These are phyloP conservation scores for Tiliqua scincoides DNA, from an alignment of 2,113 vertebrate species.

Conservation along the genomic window DNA sequence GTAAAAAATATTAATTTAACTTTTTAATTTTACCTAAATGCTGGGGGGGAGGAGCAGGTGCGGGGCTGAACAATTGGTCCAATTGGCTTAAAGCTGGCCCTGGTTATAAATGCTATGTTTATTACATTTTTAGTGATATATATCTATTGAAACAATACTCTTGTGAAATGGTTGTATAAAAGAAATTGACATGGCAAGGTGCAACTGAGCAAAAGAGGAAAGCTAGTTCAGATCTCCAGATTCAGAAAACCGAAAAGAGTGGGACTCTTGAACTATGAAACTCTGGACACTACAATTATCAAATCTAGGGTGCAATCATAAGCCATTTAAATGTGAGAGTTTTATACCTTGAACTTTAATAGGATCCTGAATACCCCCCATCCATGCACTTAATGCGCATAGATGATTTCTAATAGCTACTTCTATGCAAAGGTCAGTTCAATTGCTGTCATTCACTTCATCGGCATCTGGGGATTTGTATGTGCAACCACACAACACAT, in stretches of 20 bases:
- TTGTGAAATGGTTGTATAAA: not conserved
- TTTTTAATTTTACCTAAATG: too few species aligned
- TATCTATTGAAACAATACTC: too few species aligned
- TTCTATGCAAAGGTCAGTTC: not conserved
- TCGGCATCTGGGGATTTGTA: not conserved
- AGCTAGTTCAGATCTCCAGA: not conserved
- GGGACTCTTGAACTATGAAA: not conserved
- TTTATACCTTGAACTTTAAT: not conserved
- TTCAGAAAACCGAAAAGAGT: not conserved
- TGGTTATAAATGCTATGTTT: too few species aligned
- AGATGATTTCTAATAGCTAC: not conserved
- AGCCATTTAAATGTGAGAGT: not conserved
- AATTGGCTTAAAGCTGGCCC: too few species aligned
- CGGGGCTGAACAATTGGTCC: too few species aligned
- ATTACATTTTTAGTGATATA: not conserved
- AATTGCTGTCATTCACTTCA: not conserved
- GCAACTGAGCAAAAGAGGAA: not conserved
- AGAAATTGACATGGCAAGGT: not conserved
- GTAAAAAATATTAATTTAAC: too few species aligned
- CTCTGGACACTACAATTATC: not conserved
- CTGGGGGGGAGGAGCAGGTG: too few species aligned
- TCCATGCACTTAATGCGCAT: not conserved
- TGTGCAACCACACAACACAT: not conserved
- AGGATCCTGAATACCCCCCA: not conserved
- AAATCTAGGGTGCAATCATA: not conserved